A percentile compares a stretch with the other conserved stretches of the same genome.
Evolutionary conservation across 2,888 invertebrate genomes (phyloP).

Genomic region (Pseudococcus viburni): DNA sequence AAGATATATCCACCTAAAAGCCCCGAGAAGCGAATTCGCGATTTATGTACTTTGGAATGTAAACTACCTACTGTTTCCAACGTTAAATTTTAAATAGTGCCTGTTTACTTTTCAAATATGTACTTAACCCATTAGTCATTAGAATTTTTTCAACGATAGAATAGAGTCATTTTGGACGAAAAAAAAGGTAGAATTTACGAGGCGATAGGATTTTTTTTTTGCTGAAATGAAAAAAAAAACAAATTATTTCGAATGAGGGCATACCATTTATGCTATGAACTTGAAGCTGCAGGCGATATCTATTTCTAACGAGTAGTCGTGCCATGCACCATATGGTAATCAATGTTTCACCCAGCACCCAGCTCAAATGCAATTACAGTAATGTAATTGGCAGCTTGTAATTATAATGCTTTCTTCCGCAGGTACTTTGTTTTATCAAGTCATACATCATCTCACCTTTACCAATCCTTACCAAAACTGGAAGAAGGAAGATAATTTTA

Average conservation of each 20-base stretch:
- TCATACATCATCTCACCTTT: neutral
- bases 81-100: neutral
- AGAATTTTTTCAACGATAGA: neutral
- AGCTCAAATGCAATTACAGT: neutral
- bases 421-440: constrained; percentile 10
- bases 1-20: neutral
- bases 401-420: constrained; percentile 18
- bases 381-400: constrained; percentile 34
- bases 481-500: constrained; percentile 10
- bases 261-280: neutral
- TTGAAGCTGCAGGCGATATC: constrained; percentile 2
- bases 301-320: constrained; percentile 1
- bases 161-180: neutral
- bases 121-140: constrained; percentile 1
- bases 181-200: neutral
- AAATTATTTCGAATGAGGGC: neutral
- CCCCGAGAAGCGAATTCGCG: neutral
- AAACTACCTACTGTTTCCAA: neutral
- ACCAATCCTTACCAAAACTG: constrained; percentile 10
- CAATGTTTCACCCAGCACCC: constrained; percentile 4
- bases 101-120: neutral
- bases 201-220: neutral
- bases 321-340: constrained; percentile 43
- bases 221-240: neutral
- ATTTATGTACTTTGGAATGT: constrained; percentile 11